A percentile compares a stretch with the other conserved stretches of the same genome.
phyloP scores from a whole-genome alignment of 2,888 invertebrate genomes.

The Hyles lineata region DNA sequence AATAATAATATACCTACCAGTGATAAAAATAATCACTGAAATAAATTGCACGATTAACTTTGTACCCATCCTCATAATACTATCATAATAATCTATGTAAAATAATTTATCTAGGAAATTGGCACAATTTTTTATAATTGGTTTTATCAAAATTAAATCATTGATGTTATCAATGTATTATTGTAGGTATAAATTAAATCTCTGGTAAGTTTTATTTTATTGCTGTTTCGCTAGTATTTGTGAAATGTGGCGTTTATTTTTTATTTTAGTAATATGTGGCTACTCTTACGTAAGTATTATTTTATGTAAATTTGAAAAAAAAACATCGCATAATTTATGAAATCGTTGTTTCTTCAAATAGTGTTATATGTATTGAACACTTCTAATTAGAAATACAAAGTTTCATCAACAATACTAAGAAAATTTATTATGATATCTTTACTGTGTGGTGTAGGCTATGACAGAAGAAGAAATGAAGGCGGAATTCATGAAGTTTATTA shows the following conservation, averaged over 20 bases:
- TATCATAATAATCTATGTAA: background rate
- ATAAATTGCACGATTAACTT: too few species aligned
- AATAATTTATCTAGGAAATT: background rate
- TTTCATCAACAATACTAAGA: too few species aligned
- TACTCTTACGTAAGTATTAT: slow-evolving; percentile 43
- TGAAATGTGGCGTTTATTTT: slow-evolving; percentile 38
- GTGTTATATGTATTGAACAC: background rate
- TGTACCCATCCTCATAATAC: too few species aligned
- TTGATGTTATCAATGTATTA: slow-evolving; percentile 27
- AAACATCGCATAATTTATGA: background rate
- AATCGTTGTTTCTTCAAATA: background rate
- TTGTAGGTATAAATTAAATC: slow-evolving; percentile 9
- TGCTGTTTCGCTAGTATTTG: background rate
- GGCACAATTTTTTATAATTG: background rate
- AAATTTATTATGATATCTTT: background rate
- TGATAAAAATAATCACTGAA: background rate
- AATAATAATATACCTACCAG: background rate
- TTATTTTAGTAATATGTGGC: slow-evolving; percentile 37
- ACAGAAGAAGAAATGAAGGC: slow-evolving; percentile 68
- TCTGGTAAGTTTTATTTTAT: slow-evolving; percentile 25
- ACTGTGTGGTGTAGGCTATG: slow-evolving; percentile 43
- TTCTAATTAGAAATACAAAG: too few species aligned
- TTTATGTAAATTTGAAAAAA: background rate
- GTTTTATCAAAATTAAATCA: slow-evolving; percentile 26
- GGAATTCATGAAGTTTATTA: slow-evolving; percentile 58